phyloP scores from a whole-genome alignment of 2,113 vertebrate genomes.

The Prochilodus magdalenae region DNA sequence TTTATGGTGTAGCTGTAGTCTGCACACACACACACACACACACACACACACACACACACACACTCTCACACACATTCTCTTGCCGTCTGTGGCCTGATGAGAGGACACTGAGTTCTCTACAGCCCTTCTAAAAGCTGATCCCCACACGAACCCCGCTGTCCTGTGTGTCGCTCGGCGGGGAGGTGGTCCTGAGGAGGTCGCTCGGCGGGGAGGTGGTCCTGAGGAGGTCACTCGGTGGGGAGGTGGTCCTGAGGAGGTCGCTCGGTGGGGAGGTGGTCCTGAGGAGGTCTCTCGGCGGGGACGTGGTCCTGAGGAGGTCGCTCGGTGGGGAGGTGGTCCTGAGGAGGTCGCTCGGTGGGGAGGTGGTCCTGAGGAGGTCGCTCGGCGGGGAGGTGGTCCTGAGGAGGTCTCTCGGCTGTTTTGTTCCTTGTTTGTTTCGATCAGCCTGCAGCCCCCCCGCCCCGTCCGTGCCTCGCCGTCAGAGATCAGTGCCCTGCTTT shows the following conservation, averaged over 20 bases:
- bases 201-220: no score
- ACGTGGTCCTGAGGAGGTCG: conserved; percentile 40
- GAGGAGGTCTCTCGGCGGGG: no score
- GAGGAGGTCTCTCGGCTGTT: conserved; percentile 25
- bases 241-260: conserved; percentile 27
- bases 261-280: no score
- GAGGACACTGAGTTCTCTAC: conserved; percentile 8
- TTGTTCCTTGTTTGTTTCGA: conserved; percentile 36
- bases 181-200: no score
- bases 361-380: no score
- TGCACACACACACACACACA: no score
- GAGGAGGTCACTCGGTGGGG: conserved; percentile 37
- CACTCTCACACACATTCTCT: not conserved
- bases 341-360: no score
- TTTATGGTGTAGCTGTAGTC: no score
- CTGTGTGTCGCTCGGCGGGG: conserved; percentile 28
- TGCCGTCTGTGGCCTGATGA: not conserved
- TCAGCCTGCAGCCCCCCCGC: conserved; percentile 17
- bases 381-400: no score
- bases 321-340: no score
- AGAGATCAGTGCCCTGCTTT: conserved; percentile 42
- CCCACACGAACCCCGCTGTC: not conserved
- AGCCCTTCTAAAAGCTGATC: conserved; percentile 18
- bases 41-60: no score
- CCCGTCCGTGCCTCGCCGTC: conserved; percentile 22